Evolutionary conservation across 2,888 invertebrate genomes (phyloP).

Genomic region (Trimorus sp.): DNA sequence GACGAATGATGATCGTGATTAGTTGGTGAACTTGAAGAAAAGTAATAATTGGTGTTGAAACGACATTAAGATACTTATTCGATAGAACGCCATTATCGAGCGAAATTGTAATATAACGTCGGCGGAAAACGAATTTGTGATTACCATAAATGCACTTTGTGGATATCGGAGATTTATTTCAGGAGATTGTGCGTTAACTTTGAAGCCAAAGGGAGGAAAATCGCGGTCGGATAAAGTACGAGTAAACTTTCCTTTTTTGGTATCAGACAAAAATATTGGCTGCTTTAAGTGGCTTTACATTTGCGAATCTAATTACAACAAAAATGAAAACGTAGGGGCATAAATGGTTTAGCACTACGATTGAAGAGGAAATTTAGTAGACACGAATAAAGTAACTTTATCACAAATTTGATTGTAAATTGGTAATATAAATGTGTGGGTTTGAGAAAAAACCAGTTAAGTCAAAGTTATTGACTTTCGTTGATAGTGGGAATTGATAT

Average conservation of each 20-base stretch:
- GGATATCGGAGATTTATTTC: conserved; percentile 30
- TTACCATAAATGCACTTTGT: conserved; percentile 18
- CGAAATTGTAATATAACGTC: conserved; percentile 11
- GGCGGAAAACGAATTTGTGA: conserved; percentile 18
- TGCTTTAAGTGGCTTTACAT: no score
- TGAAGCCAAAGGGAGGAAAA: not conserved
- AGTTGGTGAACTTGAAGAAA: not conserved
- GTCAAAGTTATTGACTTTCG: no score
- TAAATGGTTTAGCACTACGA: no score
- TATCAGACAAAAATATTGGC: not conserved
- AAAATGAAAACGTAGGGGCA: no score
- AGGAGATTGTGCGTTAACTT: conserved; percentile 17
- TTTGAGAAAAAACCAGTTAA: no score
- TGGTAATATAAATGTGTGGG: no score
- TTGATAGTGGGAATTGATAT: no score
- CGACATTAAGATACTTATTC: conserved; percentile 10
- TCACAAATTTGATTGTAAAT: no score
- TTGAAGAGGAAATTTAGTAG: no score
- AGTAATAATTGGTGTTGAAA: conserved; percentile 12
- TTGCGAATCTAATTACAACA: no score
- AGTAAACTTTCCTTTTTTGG: not conserved
- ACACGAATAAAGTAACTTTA: no score
- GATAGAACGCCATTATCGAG: conserved; percentile 2
- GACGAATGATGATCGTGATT: not conserved
- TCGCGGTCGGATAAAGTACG: not conserved